Percentiles rank a stretch among this genome's conserved stretches.
phyloP scores from a whole-genome alignment of 2,113 vertebrate species.

The Nanorana parkeri region DNA sequence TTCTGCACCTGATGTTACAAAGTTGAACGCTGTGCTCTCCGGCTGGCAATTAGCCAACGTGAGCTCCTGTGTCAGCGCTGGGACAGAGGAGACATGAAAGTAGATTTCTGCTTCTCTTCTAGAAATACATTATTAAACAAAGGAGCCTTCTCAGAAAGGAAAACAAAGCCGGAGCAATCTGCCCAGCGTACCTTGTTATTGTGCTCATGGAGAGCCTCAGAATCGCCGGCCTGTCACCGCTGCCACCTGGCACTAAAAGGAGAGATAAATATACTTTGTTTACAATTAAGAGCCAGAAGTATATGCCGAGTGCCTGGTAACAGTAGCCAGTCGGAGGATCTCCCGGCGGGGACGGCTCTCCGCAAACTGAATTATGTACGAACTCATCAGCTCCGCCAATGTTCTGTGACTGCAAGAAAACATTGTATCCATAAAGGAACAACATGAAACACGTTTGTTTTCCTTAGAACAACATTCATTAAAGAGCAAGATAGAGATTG shows the following conservation, averaged over 20 bases:
- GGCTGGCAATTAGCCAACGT: conserved; percentile 22
- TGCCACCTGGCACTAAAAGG: no score
- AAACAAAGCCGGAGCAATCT: no score
- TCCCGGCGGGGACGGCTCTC: no score
- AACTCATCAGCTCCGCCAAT: no score
- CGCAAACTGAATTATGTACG: no score
- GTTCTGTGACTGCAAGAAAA: no score
- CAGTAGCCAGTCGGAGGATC: not conserved
- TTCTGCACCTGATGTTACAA: not conserved
- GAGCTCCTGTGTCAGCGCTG: not conserved
- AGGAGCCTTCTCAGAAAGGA: not conserved
- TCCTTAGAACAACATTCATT: no score
- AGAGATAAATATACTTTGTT: conserved; percentile 1
- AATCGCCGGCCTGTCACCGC: not conserved
- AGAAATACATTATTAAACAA: conserved; percentile 21
- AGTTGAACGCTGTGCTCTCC: not conserved
- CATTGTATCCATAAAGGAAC: no score
- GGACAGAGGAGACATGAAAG: not conserved
- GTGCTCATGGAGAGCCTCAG: not conserved
- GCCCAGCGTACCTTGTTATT: no score
- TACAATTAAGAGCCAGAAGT: not conserved
- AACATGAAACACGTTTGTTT: no score
- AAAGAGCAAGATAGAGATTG: no score
- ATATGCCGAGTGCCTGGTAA: conserved; percentile 5
- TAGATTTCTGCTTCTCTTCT: not conserved